phyloP scores from a whole-genome alignment of 2,888 invertebrate species.

The Chydorus sphaericus region DNA sequence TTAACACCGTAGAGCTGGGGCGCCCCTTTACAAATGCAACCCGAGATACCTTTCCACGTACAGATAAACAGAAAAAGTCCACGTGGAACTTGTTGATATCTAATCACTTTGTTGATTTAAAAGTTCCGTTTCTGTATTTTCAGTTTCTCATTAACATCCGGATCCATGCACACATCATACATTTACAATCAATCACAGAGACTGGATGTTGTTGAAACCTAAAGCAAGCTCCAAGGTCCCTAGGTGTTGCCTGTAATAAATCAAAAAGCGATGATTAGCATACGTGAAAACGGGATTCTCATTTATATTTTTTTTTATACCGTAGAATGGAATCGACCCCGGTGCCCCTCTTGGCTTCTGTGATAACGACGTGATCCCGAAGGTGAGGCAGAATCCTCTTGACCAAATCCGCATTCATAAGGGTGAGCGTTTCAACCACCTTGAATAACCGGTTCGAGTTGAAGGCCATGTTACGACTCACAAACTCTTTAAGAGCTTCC shows the following conservation, averaged over 20 bases:
- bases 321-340: conserved; percentile 10
- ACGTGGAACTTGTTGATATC: no score
- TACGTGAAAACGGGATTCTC: background rate
- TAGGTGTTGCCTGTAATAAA: background rate
- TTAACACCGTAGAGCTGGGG: no score
- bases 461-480: conserved; percentile 10
- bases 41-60: no score
- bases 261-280: background rate
- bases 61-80: no score
- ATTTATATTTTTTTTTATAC: background rate
- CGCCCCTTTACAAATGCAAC: no score
- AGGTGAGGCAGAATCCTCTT: background rate
- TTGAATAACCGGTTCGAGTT: conserved; percentile 10
- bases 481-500: background rate
- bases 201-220: no score
- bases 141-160: no score
- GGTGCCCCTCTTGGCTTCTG: conserved; percentile 11
- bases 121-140: no score
- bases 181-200: no score
- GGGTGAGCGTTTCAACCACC: conserved; percentile 5
- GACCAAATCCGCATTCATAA: conserved; percentile 5
- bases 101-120: no score
- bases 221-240: background rate
- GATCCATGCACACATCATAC: no score
- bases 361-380: background rate